Evolutionary conservation across 2,888 invertebrate species (phyloP), one percentile per base, ranked within the genome.

Genomic region (Eledone cirrhosa): DNA sequence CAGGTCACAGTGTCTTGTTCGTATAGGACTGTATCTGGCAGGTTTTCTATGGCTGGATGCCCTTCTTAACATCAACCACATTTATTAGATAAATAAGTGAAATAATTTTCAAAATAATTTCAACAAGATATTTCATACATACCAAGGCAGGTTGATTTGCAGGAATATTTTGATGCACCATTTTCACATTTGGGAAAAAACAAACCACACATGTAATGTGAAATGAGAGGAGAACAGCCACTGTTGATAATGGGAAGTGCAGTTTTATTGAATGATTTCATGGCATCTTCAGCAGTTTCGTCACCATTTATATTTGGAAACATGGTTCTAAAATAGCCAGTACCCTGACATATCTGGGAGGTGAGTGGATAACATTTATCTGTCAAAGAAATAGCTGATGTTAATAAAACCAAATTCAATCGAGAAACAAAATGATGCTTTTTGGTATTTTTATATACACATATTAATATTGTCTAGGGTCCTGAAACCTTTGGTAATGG

Each of bases 171-270:
- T 8, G 16, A 78, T 19, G 11, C 19, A 19, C 19, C 14, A 29
- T 76, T 69, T n/a, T 75, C 80, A 79, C 84, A 84, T 24, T 69
- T 72, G 13, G 85, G 84, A 33, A 85, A 84, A 1, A 84, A 48
- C 67, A 82, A 75, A 48, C 77, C 77, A 75, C 85, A 85, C n/a
- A 80, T 41, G 75, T 80, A 85, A 78, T 83, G 82, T 41, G 81
- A 77, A n/a, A 81, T 79, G 22, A 78, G 79, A 22, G 78, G 16
- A 22, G 82, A 80, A 48, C 85, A 85, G 5, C 81, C 80, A 16
- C 53, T 22, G 7, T 77, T 65, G 1, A 81, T 81, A 2, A 77
- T 75, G 14, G 69, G 74, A 31, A 81, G 78, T 72, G 77, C 80
- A 47, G 48, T 69, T 8, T 16, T 67, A 53, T 80, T 77, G 59